Base-by-base conservation (phyloP, 2,113 vertebrate species). In the Pelodiscus sinensis region DNA sequence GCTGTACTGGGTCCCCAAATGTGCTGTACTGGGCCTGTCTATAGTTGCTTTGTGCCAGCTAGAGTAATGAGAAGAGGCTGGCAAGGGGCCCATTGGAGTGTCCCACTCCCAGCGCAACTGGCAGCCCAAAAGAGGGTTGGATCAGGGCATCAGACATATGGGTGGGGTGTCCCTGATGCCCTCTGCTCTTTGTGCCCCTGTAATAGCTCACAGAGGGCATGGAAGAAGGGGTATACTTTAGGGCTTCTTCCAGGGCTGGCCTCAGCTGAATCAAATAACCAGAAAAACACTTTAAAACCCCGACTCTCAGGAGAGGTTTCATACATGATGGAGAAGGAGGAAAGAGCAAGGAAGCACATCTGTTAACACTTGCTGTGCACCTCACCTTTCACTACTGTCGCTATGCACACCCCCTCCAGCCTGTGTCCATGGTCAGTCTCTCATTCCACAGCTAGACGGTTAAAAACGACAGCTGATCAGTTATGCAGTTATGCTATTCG, bases 401-500 rank as follows among this genome's bases (percentile, higher is more conserved):
- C 84, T 38, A 80, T 68, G 84, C 16, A 71, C 86, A 71, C 65
- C 9, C n/a, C 16, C 8, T 4, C 35, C 4, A 16, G 16, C n/a
- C 62, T n/a, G 12, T 31, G 62, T 57, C 87, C 95, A 80, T 27
- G 89, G 89, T 0, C 81, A 75, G 29, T 21, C 56, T 3, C 0
- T 11, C 57, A 11, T 24, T 81, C 92, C 81, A 81, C 2, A 6
- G 11, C 1, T 38, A 11, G 44, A 77, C 55, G 71, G n/a, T 86
- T 83, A 65, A 52, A 25, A 44, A 1, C 35, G 83, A 92, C 81
- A 18, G 60, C 83, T 1, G 51, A 82, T 14, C 79, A 2, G 78
- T 58, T 81, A 31, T 82, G 89, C 51, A 86, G 60, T 89, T 75
- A 86, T 92, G 93, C 92, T 73, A 75, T 71, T 35, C 65, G 19